Base-by-base conservation (phyloP, 2,888 invertebrate genomes). In the Steromphala cineraria region DNA sequence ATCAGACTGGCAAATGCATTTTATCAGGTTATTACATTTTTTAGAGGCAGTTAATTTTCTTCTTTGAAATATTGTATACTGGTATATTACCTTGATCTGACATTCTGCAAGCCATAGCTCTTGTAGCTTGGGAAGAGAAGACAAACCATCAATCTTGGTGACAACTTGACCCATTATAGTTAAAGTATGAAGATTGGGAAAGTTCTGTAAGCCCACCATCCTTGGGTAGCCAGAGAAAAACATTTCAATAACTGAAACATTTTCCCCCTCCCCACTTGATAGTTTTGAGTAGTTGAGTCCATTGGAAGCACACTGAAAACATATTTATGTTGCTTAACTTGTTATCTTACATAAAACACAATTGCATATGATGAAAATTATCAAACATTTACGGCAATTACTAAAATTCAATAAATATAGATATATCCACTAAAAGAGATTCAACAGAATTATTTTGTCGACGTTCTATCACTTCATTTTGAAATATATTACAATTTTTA, bases 171-270 rank as follows among this genome's bases (percentile, higher is more conserved):
- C 88, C 78, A 92, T 89, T 10, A 92, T 87, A 31, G 88, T 87
- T 21, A 92, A 87, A 10, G 88, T 89, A 31, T 87, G 87, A 53
- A 93, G 86, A 81, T 92, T 91, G 13, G 93, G 93, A 84, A 93
- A 93, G 77, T 89, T 82, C 52, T 90, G 84, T 79, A 93, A 85
- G 31, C 92, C 91, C 31, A 89, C 83, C 40, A 93, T 89, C 67
- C 89, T 86, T 3, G 93, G 91, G 84, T 89, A 92, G 1, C 93
- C 93, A 40, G 92, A 91, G 86, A 93, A 93, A 84, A 93, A 93
- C 89, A 93, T 91, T 84, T 93, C 93, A 80, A 93, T 78, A 13
- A 86, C 78, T n/a, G 86, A 81, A 40, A 90, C 87, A 40, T 86
- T 86, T 40, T 81, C 85, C 2, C 89, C 89, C 40, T 92, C 91